These are phyloP conservation scores for Tetragonula carbonaria DNA, from an alignment of 2,888 invertebrate genomes.

Conservation along the genomic window DNA sequence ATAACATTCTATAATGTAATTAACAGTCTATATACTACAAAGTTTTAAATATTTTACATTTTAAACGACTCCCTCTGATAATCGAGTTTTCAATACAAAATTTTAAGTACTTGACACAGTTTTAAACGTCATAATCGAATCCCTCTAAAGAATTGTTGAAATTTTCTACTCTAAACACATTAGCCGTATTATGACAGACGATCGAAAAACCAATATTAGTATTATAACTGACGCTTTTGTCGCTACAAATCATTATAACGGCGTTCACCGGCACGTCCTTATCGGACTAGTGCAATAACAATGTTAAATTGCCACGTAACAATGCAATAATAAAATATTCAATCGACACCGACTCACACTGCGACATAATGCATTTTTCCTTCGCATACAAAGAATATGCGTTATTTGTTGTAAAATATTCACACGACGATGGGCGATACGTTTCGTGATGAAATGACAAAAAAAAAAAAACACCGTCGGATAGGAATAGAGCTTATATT, in stretches of 20 bases:
- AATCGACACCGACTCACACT: not conserved
- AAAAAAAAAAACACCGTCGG: not conserved
- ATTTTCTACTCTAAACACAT: not conserved
- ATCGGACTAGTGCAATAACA: not conserved
- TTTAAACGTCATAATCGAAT: too few species aligned
- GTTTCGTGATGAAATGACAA: slow-evolving; percentile 3
- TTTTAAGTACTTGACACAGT: too few species aligned
- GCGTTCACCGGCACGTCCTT: not conserved
- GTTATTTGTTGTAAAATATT: not conserved
- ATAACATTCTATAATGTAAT: too few species aligned
- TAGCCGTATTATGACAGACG: too few species aligned
- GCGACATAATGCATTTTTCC: not conserved
- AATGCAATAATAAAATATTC: not conserved
- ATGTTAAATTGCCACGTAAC: not conserved
- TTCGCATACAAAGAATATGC: not conserved
- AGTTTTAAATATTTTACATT: too few species aligned
- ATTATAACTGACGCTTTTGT: not conserved
- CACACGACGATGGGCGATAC: not conserved
- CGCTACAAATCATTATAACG: not conserved
- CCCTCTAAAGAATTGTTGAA: not conserved
- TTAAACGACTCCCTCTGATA: too few species aligned
- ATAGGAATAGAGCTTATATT: slow-evolving; percentile 29
- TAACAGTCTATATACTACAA: too few species aligned
- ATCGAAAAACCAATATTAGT: not conserved
- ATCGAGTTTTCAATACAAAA: too few species aligned